Evolutionary conservation across 92 coral and sea anemone genomes (phyloP).

Genomic region (Metridium senile): DNA sequence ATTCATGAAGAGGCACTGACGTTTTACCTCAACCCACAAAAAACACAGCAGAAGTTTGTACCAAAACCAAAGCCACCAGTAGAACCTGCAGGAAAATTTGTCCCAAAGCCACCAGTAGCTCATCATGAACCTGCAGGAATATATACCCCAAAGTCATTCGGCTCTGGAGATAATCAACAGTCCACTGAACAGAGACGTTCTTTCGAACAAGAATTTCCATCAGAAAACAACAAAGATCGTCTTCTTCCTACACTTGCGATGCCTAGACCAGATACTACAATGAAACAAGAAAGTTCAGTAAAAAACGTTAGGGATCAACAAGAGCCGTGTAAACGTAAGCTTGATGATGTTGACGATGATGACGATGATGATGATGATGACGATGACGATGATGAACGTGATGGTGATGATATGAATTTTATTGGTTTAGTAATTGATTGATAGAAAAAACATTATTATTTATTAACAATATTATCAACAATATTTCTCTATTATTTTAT

Average conservation of each 20-base stretch:
- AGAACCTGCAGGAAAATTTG: not conserved
- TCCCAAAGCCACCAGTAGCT: not conserved
- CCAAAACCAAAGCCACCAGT: conserved; percentile 30
- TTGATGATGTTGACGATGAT: not conserved
- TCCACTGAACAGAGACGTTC: too few species aligned
- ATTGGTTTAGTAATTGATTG: too few species aligned
- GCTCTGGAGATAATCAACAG: too few species aligned
- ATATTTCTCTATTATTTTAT: too few species aligned
- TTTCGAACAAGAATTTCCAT: not conserved
- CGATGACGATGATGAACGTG: too few species aligned
- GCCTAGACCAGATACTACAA: not conserved
- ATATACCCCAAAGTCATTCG: too few species aligned
- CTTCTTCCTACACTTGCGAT: too few species aligned
- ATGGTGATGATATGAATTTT: too few species aligned
- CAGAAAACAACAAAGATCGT: conserved; percentile 16
- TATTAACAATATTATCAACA: not conserved
- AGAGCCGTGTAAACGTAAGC: not conserved
- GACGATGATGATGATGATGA: too few species aligned
- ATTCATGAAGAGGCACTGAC: conserved; percentile 68
- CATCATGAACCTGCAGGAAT: not conserved
- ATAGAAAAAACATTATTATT: not conserved
- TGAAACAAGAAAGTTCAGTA: not conserved
- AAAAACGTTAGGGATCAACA: not conserved
- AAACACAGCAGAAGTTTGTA: conserved; percentile 35
- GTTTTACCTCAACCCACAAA: conserved; percentile 42